A percentile compares a stretch with the other conserved stretches of the same genome.
Evolutionary conservation across 2,797 vertebrate genomes (phyloP).

Genomic region (Antrozous pallidus): DNA sequence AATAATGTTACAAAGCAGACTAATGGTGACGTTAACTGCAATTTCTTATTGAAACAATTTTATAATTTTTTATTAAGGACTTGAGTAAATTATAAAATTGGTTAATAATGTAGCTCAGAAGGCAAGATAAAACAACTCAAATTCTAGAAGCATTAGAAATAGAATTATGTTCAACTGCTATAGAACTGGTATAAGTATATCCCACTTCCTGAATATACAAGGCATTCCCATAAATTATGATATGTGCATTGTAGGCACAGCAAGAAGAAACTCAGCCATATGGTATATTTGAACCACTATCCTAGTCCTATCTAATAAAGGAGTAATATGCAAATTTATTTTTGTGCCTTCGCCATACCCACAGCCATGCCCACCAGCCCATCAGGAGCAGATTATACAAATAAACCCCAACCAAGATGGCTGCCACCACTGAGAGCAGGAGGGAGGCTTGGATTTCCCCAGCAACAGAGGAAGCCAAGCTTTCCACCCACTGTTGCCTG

Average conservation of each 20-base stretch:
- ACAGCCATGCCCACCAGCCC: too few species aligned
- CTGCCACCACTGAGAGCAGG: too few species aligned
- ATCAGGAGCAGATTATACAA: too few species aligned
- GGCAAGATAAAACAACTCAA: conserved; percentile 33
- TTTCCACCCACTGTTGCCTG: too few species aligned
- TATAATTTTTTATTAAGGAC: background rate
- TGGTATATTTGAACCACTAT: background rate
- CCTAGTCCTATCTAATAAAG: too few species aligned
- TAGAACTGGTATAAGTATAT: background rate
- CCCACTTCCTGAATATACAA: background rate
- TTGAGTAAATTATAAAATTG: background rate
- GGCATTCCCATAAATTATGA: background rate
- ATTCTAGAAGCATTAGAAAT: background rate
- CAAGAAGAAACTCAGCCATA: background rate
- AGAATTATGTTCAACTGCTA: background rate
- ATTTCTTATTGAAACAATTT: background rate
- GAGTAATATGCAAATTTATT: too few species aligned
- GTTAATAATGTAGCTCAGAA: background rate
- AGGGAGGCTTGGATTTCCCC: too few species aligned
- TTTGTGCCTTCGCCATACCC: too few species aligned
- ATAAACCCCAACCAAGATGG: too few species aligned
- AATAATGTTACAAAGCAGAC: background rate
- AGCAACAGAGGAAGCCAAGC: too few species aligned
- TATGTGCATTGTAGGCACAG: background rate
- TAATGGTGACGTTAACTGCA: background rate